These are phyloP conservation scores for Linyphia triangularis DNA, from an alignment of 2,888 invertebrate species.

Conservation along the genomic window DNA sequence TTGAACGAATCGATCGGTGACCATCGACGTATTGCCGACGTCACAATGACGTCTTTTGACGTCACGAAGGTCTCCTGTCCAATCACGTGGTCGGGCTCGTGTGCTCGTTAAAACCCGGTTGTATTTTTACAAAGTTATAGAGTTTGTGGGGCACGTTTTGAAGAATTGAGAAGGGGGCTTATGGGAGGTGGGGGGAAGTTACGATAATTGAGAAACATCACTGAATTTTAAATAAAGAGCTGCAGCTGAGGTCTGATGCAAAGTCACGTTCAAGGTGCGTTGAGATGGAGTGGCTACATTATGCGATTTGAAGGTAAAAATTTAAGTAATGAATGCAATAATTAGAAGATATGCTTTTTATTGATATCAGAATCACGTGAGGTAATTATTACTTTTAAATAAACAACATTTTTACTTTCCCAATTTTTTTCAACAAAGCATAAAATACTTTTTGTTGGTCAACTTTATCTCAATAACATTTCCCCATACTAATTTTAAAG, in stretches of 20 bases:
- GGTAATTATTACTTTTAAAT: too few species aligned
- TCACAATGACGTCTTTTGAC: constrained; percentile 70
- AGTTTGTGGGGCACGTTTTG: constrained; percentile 1
- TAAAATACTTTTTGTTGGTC: too few species aligned
- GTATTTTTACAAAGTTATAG: constrained; percentile 41
- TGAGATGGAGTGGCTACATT: neutral
- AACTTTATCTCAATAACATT: too few species aligned
- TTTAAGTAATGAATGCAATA: too few species aligned
- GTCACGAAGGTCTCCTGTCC: constrained; percentile 45
- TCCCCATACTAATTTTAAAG: too few species aligned
- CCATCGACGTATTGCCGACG: constrained; percentile 58
- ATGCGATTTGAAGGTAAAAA: too few species aligned
- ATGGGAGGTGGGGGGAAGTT: neutral
- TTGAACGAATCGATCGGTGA: constrained; percentile 32
- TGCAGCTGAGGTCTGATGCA: neutral
- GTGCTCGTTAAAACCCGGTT: constrained; percentile 37
- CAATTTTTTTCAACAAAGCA: too few species aligned
- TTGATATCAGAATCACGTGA: too few species aligned
- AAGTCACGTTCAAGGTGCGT: neutral
- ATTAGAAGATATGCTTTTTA: too few species aligned
- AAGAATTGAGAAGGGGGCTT: neutral
- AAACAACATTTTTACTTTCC: too few species aligned
- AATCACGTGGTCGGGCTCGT: constrained; percentile 10
- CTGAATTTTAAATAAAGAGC: constrained; percentile 13
- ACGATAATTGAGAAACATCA: constrained; percentile 23